Evolutionary conservation across 1,140 invertebrate species (phyloP).

Genomic region (Lepidurus arcticus): DNA sequence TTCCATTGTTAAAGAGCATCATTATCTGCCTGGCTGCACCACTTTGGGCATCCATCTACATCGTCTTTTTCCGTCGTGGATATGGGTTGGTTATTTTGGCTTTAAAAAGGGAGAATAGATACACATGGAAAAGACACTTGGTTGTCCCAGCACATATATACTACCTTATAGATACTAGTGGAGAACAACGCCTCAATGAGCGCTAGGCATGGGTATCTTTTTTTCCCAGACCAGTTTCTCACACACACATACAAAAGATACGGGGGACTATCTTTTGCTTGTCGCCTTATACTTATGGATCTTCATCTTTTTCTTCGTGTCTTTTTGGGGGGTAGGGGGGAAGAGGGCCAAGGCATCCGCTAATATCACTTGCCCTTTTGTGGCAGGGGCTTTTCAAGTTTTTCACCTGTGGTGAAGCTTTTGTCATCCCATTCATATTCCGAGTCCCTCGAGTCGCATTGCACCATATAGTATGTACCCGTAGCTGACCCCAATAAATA

Average conservation of each 20-base stretch:
- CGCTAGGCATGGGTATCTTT: neutral
- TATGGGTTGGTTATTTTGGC: neutral
- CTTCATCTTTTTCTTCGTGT: neutral
- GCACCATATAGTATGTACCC: too few species aligned
- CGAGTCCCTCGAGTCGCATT: neutral
- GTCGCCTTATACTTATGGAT: neutral
- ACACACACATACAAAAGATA: neutral
- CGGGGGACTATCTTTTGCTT: neutral
- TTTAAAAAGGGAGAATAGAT: too few species aligned
- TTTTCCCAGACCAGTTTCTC: neutral
- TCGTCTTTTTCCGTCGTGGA: neutral
- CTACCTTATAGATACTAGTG: too few species aligned
- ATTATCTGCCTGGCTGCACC: neutral
- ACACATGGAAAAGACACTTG: too few species aligned
- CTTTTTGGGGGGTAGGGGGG: neutral
- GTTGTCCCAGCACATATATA: too few species aligned
- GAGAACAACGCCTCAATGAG: neutral
- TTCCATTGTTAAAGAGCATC: neutral
- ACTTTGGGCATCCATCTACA: neutral
- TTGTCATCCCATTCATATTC: neutral
- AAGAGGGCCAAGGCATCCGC: neutral
- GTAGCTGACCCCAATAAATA: too few species aligned
- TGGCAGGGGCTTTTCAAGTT: neutral
- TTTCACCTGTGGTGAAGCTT: slow-evolving; percentile 4
- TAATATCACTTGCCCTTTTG: neutral